Evolutionary conservation across 2,797 vertebrate genomes (phyloP).

Genomic region (Pseudotriccus pelzelni): DNA sequence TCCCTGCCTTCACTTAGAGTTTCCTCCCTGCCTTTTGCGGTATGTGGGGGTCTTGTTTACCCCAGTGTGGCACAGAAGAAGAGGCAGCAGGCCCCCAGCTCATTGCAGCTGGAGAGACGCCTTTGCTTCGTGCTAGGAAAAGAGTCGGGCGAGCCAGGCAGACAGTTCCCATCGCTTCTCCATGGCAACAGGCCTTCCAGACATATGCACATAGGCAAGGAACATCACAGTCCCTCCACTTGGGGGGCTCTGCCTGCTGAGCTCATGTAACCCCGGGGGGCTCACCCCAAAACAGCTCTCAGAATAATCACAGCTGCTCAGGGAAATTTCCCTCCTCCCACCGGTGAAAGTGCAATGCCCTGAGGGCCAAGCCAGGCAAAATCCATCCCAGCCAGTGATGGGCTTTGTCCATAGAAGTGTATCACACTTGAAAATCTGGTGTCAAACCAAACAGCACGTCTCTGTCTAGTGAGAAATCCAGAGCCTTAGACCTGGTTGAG

Average conservation of each 20-base stretch:
- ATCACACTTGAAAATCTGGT: background rate
- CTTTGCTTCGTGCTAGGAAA: constrained; percentile 12
- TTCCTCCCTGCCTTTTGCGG: background rate
- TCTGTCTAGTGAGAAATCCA: background rate
- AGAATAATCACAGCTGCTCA: background rate
- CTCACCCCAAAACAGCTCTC: background rate
- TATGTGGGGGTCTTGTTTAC: background rate
- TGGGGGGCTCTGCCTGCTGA: background rate
- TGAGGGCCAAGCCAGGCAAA: background rate
- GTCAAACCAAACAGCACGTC: background rate
- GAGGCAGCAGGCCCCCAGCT: background rate
- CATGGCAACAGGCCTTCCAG: constrained; percentile 66
- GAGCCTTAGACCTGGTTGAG: background rate
- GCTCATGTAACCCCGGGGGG: too few species aligned
- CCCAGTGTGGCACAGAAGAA: background rate
- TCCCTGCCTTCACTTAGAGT: background rate
- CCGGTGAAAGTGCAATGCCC: background rate
- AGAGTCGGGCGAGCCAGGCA: constrained; percentile 3
- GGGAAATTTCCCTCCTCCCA: background rate
- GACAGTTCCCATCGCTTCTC: constrained; percentile 50
- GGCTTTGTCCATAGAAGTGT: background rate
- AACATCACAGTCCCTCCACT: background rate
- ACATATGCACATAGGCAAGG: background rate
- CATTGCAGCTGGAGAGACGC: background rate
- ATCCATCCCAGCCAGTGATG: background rate